Evolutionary conservation across 2,888 invertebrate genomes (phyloP).

Genomic region (Cryptops parisi): DNA sequence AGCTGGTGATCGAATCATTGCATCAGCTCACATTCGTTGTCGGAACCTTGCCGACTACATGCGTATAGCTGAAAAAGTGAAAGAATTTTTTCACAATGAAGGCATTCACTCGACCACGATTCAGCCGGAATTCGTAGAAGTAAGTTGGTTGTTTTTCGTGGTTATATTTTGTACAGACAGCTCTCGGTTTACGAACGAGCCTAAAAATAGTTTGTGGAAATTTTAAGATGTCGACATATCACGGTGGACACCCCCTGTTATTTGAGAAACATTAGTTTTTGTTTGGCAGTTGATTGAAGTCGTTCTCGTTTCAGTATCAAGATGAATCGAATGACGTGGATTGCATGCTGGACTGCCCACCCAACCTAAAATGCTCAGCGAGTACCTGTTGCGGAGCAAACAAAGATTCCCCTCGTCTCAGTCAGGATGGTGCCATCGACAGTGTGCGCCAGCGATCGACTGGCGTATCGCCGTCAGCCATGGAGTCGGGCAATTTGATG

Average conservation of each 20-base stretch:
- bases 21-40: constrained; percentile 92
- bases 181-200: not conserved
- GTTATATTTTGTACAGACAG: not conserved
- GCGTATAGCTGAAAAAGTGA: constrained; percentile 63
- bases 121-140: constrained; percentile 90
- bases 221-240: no score
- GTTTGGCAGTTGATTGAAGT: no score
- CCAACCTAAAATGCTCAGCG: constrained; percentile 57
- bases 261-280: no score
- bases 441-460: constrained; percentile 6
- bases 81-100: constrained; percentile 62
- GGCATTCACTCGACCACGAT: constrained; percentile 98
- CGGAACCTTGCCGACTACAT: constrained; percentile 90
- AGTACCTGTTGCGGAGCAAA: constrained; percentile 65
- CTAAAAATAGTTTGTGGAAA: not conserved
- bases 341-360: constrained; percentile 76
- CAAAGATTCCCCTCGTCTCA: constrained; percentile 7
- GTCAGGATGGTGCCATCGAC: not conserved
- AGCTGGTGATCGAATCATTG: constrained; percentile 90
- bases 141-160: constrained; percentile 14
- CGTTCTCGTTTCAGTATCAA: constrained; percentile 32
- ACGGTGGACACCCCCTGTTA: no score
- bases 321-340: constrained; percentile 39
- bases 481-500: constrained; percentile 7
- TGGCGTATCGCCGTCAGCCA: constrained; percentile 1